Conservation (phyloP, 2,797 vertebrate species). For the Pteropus rufus region DNA sequence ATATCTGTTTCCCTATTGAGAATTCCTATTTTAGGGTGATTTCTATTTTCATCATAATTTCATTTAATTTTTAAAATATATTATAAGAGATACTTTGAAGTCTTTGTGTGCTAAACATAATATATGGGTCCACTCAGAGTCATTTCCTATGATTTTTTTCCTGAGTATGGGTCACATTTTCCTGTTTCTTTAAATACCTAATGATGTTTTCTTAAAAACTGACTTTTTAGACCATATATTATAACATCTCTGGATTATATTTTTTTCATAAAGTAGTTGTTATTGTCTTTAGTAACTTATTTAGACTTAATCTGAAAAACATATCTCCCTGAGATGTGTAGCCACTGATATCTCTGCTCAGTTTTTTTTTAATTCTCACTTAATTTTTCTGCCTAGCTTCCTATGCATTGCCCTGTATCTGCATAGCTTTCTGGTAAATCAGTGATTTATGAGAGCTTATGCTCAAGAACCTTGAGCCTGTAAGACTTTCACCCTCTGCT, state of each 20-base stretch:
- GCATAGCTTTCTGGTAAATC: neutral
- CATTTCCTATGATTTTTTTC: neutral
- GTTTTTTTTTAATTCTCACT: neutral
- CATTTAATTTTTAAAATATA: constrained; percentile 10
- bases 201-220: neutral
- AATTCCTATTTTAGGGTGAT: neutral
- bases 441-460: neutral
- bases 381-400: neutral
- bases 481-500: neutral
- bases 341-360: neutral
- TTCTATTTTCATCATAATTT: neutral
- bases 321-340: neutral
- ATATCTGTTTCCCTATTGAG: neutral
- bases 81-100: neutral
- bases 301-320: neutral
- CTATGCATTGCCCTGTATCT: neutral
- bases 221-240: neutral
- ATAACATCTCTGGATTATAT: neutral
- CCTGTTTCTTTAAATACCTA: neutral
- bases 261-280: neutral
- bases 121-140: neutral
- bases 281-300: neutral
- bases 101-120: neutral
- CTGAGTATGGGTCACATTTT: neutral
- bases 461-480: neutral